phyloP scores from a whole-genome alignment of 1,140 invertebrate species.

The Battus philenor region DNA sequence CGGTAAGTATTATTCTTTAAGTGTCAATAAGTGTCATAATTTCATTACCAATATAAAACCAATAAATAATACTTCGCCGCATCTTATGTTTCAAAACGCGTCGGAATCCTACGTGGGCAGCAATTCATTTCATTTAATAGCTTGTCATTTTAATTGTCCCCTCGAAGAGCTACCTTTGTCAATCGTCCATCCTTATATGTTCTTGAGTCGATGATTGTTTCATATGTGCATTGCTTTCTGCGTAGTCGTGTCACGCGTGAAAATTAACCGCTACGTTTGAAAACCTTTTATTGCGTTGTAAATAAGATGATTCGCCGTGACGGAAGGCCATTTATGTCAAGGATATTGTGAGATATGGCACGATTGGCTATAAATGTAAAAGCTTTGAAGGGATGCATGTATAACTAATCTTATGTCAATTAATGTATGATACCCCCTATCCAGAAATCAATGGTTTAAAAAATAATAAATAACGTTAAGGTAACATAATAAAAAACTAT shows the following conservation, averaged over 20 bases:
- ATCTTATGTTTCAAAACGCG: conserved; percentile 3
- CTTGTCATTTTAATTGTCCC: conserved; percentile 52
- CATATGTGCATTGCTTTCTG: conserved; percentile 26
- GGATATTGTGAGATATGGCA: too few species aligned
- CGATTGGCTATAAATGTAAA: too few species aligned
- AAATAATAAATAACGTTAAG: too few species aligned
- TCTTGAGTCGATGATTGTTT: conserved; percentile 51
- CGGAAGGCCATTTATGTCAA: too few species aligned
- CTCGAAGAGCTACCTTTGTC: conserved; percentile 42
- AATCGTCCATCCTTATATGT: conserved; percentile 37
- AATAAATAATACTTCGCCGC: conserved; percentile 4
- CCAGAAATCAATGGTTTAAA: too few species aligned
- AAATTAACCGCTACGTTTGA: conserved; percentile 33
- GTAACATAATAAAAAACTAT: too few species aligned
- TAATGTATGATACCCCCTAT: too few species aligned
- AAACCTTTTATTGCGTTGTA: conserved; percentile 24
- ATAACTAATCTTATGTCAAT: too few species aligned
- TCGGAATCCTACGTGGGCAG: conserved; percentile 29
- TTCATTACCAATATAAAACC: too few species aligned
- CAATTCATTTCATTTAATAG: conserved; percentile 56
- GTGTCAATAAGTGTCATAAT: too few species aligned
- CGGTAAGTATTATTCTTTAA: too few species aligned
- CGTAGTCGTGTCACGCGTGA: conserved; percentile 42
- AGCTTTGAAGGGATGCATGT: too few species aligned
- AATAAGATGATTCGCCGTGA: conserved; percentile 20